Base-by-base conservation (phyloP, 64 coral and sea anemone species). In the Astreopora myriophthalma region DNA sequence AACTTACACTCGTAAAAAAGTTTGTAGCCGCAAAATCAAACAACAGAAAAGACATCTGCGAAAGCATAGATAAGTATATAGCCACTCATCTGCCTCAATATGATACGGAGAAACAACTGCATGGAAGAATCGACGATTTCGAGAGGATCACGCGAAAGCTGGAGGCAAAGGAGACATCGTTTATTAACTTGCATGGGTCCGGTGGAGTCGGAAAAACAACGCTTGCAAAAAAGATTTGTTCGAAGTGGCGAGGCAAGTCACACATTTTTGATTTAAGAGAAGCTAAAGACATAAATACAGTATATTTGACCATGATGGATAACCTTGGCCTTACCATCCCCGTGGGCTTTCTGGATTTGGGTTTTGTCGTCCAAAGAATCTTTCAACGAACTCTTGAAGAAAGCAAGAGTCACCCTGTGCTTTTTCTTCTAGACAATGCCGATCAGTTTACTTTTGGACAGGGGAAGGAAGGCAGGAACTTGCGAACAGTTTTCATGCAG, bases 171-270 rank as follows among this genome's bases (percentile, higher is more conserved):
- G 1, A 38, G 36, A 5, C 26, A 28, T 22, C 5, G 7, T 19
- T 81, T 81, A 32, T 81, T 3, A 81, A 80, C 30, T 60, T 80
- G 31, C 57, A 58, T 32, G 77, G 77, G 12, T 35, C 48, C 14
- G 48, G 48, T 1, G 77, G 77, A 34, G 48, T 80, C 8, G 77
- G 77, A 34, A 80, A 80, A 10, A 80, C 77, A 80, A 60, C 48
- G 0, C 77, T 80, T 35, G 77, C 77, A 4, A 60, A 80, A 20
- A 14, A 61, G 7, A 20, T 80, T 80, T 80, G 51, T 35, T 8
- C 48, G 22, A 62, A 34, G 61, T 80, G 77, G 77, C 9, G 28
- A 58, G 77, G 77, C 11, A 60, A 60, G 9, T 60, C 16, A 9
- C 10, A n/a, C n/a, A 17, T 80, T 80, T 80, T 80, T 10, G 77